Percentiles rank a stretch among this genome's conserved stretches.
Evolutionary conservation across 2,888 invertebrate genomes (phyloP).

Genomic region (Entomobrya proxima): DNA sequence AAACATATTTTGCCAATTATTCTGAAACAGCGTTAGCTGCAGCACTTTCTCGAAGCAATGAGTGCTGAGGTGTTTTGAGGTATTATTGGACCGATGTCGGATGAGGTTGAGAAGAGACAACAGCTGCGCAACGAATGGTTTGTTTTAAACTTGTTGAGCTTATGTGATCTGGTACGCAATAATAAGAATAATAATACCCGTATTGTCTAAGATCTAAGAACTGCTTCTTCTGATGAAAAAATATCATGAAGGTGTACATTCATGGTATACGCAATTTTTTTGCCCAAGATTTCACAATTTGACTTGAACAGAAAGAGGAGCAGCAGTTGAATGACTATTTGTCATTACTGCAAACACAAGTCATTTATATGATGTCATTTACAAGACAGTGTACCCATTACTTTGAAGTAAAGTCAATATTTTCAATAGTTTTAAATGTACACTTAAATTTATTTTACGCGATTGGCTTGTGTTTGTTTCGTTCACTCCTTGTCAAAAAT

Average conservation of each 20-base stretch:
- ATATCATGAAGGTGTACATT: too few relatives aligned
- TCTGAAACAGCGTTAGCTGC: neutral
- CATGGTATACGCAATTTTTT: too few relatives aligned
- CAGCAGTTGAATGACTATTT: too few relatives aligned
- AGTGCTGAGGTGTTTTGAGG: neutral
- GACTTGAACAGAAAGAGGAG: too few relatives aligned
- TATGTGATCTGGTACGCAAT: neutral
- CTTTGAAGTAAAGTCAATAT: neutral
- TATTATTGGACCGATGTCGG: conserved; percentile 6
- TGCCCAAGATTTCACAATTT: too few relatives aligned
- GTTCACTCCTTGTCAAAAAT: neutral
- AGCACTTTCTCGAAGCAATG: neutral
- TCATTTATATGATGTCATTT: too few relatives aligned
- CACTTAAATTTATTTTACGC: neutral
- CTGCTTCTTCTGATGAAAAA: neutral
- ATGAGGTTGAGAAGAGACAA: conserved; percentile 51
- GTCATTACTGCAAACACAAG: too few relatives aligned
- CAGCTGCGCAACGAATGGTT: conserved; percentile 62
- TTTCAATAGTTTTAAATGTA: neutral
- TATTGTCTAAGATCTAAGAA: neutral
- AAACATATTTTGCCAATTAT: conserved; percentile 25
- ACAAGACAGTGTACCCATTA: too few relatives aligned
- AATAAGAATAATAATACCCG: neutral
- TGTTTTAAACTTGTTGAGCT: conserved; percentile 51
- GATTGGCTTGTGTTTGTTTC: neutral